Evolutionary conservation across 2,113 vertebrate species (phyloP).

Genomic region (Spea bombifrons): DNA sequence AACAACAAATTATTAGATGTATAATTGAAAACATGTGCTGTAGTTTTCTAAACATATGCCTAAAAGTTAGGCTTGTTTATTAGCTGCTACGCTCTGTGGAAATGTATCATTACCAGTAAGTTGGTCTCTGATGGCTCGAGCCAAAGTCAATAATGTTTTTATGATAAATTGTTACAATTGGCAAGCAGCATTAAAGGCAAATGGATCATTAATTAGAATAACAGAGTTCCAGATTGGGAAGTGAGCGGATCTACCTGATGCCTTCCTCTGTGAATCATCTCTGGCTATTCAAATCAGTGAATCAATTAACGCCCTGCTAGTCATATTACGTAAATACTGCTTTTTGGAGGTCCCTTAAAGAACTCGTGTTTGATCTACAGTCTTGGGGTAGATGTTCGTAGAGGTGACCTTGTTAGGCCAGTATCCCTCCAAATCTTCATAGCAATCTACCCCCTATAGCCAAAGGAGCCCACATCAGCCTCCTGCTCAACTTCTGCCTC

Average conservation of each 20-base stretch:
- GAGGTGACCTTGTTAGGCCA: too few relatives aligned
- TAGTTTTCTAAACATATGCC: conserved; percentile 11
- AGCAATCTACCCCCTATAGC: too few relatives aligned
- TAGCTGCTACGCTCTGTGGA: background rate
- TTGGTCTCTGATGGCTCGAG: conserved; percentile 8
- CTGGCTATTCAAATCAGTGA: background rate
- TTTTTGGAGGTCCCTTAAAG: too few relatives aligned
- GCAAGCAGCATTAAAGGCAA: conserved; percentile 29
- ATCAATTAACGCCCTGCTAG: background rate
- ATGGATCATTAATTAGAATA: conserved; percentile 37
- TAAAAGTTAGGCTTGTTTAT: conserved; percentile 22
- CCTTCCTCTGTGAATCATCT: conserved; percentile 8
- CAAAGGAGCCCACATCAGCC: too few relatives aligned
- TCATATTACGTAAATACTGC: background rate
- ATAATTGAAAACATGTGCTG: conserved; percentile 37
- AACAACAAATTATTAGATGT: conserved; percentile 18
- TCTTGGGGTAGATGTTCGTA: too few relatives aligned
- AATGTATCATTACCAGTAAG: conserved; percentile 26
- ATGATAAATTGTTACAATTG: conserved; percentile 45
- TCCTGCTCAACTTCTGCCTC: too few relatives aligned
- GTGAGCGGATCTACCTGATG: conserved; percentile 8
- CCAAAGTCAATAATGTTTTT: conserved; percentile 43
- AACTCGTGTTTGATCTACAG: too few relatives aligned
- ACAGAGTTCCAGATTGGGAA: conserved; percentile 19
- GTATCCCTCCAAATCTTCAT: too few relatives aligned